phyloP scores from a whole-genome alignment of 2,113 vertebrate species.

The Balaenoptera acutorostrata region DNA sequence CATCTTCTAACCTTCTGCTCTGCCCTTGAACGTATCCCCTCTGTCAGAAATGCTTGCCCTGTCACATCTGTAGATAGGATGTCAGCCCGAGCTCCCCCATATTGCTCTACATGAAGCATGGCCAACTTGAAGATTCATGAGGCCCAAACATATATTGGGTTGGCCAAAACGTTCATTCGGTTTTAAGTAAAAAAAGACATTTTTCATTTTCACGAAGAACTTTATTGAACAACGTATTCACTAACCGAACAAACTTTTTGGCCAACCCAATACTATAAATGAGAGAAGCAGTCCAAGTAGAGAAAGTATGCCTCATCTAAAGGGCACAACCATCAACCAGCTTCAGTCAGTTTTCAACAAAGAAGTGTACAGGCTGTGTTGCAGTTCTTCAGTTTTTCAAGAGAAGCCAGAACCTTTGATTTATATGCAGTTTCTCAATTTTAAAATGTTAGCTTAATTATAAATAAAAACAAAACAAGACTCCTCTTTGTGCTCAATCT shows the following conservation, averaged over 20 bases:
- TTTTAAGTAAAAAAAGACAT: too few species aligned
- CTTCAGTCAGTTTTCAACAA: too few species aligned
- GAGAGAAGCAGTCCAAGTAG: background rate
- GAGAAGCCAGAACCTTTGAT: background rate
- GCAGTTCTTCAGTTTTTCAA: background rate
- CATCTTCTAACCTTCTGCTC: background rate
- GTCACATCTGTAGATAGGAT: accelerated
- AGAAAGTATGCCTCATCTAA: background rate
- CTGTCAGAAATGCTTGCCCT: too few species aligned
- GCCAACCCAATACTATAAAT: too few species aligned
- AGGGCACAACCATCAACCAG: background rate
- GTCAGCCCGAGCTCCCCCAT: accelerated
- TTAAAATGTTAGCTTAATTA: background rate
- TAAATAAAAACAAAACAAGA: background rate
- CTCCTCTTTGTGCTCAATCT: background rate
- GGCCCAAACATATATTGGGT: background rate
- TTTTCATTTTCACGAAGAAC: too few species aligned
- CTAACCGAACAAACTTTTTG: too few species aligned
- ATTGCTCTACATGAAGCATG: too few species aligned
- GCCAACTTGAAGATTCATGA: background rate
- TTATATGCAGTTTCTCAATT: background rate
- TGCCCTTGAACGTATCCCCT: background rate
- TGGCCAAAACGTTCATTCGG: too few species aligned
- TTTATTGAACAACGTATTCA: too few species aligned
- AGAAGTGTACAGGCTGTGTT: too few species aligned